phyloP scores from a whole-genome alignment of 1,140 invertebrate species.

The Mycetomoellerius zeteki region DNA sequence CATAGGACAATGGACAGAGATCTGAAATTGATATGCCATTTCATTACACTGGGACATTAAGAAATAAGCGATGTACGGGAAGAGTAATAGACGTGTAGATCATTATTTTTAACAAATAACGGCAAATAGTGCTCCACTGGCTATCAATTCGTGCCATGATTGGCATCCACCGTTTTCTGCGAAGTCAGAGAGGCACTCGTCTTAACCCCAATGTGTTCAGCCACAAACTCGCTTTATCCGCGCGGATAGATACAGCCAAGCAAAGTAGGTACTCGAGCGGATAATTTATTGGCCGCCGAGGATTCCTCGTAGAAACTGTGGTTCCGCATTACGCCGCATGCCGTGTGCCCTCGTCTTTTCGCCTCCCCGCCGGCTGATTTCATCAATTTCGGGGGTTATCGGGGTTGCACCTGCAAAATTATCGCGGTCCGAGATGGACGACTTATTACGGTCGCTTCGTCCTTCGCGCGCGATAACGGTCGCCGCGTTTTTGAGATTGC shows the following conservation, averaged over 20 bases:
- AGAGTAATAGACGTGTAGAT: conserved; percentile 11
- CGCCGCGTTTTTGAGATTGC: conserved; percentile 29
- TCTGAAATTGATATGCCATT: conserved; percentile 4
- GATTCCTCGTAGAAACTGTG: conserved; percentile 68
- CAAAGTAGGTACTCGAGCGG: conserved; percentile 53
- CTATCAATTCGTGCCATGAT: conserved; percentile 9
- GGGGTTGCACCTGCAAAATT: conserved; percentile 64
- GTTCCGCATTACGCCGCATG: conserved; percentile 59
- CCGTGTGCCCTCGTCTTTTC: conserved; percentile 14
- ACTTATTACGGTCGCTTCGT: conserved; percentile 63
- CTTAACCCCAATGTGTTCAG: conserved; percentile 27
- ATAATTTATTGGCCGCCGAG: conserved; percentile 72
- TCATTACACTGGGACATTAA: background rate
- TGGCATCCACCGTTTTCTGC: conserved; percentile 2
- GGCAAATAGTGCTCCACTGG: background rate
- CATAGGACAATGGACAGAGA: background rate
- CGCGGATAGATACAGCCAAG: conserved; percentile 38
- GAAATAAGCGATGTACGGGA: conserved; percentile 10
- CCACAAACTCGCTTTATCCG: conserved; percentile 40
- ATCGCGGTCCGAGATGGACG: conserved; percentile 48
- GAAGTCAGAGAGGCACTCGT: conserved; percentile 13
- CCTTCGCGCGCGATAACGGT: conserved; percentile 8
- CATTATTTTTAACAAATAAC: conserved; percentile 61
- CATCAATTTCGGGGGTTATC: conserved; percentile 72
- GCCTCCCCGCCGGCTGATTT: conserved; percentile 49